Evolutionary conservation across 2,113 vertebrate genomes (phyloP), one percentile per base, ranked within the genome.

Genomic region (Myotis brandtii): DNA sequence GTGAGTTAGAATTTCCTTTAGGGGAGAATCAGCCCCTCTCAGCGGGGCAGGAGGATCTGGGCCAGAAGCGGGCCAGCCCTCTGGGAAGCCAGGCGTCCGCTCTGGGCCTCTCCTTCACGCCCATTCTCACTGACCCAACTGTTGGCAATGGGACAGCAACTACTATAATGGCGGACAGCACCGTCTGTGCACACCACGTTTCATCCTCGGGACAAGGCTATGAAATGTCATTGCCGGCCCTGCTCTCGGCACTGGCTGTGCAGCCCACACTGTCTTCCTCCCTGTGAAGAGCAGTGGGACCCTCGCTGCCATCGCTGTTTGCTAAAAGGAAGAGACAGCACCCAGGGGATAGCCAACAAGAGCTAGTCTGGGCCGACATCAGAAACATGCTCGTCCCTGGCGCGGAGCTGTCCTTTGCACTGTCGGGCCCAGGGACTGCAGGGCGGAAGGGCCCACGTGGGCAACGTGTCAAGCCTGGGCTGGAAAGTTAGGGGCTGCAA

Each of bases 141-240:
- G 6, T 0, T 9, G 11, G 12, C 21, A 1, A 0, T 0, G 18
- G 52, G 14, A 3, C 32, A 1, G 2, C 18, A 0, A 5, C 0
- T 0, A 7, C 0, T 0, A 1, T 1, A 9, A 4, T 0, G n/a
- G 25, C 72, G 8, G 40, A 5, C 0, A 0, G 62, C 9, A 0
- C 62, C 0, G 0, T 3, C 40, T 3, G 12, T 0, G 3, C 0
- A 0, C 0, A 17, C 25, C 67, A 32, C 27, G 1, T 32, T 23
- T 20, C 27, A 25, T 34, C 43, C 37, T n/a, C 20, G 6, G 89
- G 50, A 72, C 7, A 6, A 52, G 21, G 43, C 37, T 9, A 0
- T 9, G 70, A 9, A 13, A 6, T 1, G 9, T 3, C 30, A 0
- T 1, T 9, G 7, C 43, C 27, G 3, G 25, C 62, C 43, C 6